phyloP scores from a whole-genome alignment of 2,113 vertebrate species.

The Bothrops jararaca region DNA sequence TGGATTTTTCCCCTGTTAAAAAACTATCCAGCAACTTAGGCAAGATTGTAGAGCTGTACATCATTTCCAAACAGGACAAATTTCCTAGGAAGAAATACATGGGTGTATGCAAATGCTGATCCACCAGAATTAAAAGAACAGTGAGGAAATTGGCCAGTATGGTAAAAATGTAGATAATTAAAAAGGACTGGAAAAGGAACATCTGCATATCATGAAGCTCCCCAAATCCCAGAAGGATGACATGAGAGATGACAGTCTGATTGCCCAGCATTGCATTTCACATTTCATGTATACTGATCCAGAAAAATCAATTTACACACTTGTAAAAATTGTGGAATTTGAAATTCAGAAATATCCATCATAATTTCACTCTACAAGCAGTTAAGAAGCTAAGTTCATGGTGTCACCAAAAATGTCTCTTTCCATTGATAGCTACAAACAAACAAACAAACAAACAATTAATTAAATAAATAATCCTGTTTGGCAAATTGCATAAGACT shows the following conservation, averaged over 20 bases:
- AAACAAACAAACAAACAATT: not conserved
- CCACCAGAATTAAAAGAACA: constrained; percentile 32
- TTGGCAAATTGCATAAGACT: not conserved
- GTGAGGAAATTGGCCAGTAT: constrained; percentile 30
- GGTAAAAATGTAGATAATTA: constrained; percentile 22
- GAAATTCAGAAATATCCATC: not conserved
- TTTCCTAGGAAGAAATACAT: constrained; percentile 47
- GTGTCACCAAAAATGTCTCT: not conserved
- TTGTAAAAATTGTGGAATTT: not conserved
- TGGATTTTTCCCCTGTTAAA: not conserved
- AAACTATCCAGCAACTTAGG: not conserved
- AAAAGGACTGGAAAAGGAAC: constrained; percentile 46
- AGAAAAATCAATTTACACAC: not conserved
- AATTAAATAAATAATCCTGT: not conserved
- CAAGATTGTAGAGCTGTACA: constrained; percentile 5
- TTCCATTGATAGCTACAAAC: not conserved
- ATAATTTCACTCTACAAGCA: not conserved
- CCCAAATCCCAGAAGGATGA: constrained; percentile 56
- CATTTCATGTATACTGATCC: not conserved
- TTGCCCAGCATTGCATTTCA: not conserved
- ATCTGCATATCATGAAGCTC: constrained; percentile 10
- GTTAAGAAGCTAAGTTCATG: not conserved
- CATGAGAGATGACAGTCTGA: constrained; percentile 42
- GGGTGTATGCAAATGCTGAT: constrained; percentile 45
- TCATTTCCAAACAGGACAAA: constrained; percentile 6